phyloP scores from a whole-genome alignment of 1,140 invertebrate genomes.

The Leptinotarsa defecta region DNA sequence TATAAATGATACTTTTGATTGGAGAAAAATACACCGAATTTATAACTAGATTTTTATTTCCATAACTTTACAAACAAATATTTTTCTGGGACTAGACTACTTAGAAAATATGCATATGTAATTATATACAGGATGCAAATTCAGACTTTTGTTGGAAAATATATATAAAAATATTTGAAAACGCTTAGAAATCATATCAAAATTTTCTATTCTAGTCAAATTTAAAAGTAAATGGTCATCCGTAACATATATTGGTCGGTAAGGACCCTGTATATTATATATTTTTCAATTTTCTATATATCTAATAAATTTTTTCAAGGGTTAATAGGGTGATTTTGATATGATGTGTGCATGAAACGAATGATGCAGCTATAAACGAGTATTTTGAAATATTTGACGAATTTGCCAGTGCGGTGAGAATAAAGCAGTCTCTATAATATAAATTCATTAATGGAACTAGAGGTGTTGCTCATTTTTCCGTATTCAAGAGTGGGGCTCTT shows the following conservation, averaged over 20 bases:
- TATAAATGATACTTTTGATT: too few relatives aligned
- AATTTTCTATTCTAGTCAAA: conserved; percentile 28
- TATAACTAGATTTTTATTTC: too few relatives aligned
- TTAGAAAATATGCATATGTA: neutral
- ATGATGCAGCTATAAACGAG: neutral
- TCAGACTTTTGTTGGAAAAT: conserved; percentile 24
- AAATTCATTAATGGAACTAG: neutral
- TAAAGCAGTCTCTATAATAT: neutral
- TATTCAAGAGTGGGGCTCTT: neutral
- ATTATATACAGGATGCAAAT: neutral
- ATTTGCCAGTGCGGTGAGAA: neutral
- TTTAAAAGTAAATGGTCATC: conserved; percentile 16
- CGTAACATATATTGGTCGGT: conserved; percentile 24
- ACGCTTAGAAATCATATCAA: conserved; percentile 15
- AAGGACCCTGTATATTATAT: conserved; percentile 25
- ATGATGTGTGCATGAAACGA: neutral
- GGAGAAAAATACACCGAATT: too few relatives aligned
- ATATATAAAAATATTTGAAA: conserved; percentile 29
- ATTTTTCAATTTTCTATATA: conserved; percentile 14
- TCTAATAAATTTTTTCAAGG: conserved; percentile 26
- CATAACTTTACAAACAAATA: too few relatives aligned
- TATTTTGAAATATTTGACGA: neutral
- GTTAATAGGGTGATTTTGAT: conserved; percentile 21
- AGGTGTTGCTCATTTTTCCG: neutral
- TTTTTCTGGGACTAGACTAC: too few relatives aligned